These are phyloP conservation scores for Kryptolebias marmoratus DNA, from an alignment of 2,113 vertebrate species.

Conservation along the genomic window DNA sequence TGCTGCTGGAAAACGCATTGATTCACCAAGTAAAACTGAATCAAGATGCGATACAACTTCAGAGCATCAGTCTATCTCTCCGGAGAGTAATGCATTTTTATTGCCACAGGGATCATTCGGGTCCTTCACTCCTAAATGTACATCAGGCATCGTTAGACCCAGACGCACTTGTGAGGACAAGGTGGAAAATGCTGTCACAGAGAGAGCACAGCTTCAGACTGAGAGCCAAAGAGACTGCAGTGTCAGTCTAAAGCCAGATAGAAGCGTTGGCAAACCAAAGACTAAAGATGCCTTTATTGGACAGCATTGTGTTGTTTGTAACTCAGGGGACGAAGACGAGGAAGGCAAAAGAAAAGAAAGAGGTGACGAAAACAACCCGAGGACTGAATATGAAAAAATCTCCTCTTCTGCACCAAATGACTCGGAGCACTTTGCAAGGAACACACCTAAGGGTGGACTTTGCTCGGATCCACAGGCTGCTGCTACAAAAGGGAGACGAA, in stretches of 20 bases:
- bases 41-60: conserved; percentile 38
- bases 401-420: conserved; percentile 33
- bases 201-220: conserved; percentile 28
- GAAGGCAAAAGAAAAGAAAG: conserved; percentile 27
- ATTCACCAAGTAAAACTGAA: conserved; percentile 27
- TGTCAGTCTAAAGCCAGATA: conserved; percentile 29
- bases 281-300: conserved; percentile 56
- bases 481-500: conserved; percentile 63
- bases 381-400: conserved; percentile 39
- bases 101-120: conserved; percentile 80
- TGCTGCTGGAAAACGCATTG: conserved; percentile 15
- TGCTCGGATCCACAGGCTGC: conserved; percentile 59
- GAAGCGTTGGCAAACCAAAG: conserved; percentile 65
- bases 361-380: conserved; percentile 25
- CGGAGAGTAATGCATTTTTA: conserved; percentile 60
- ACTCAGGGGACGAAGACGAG: conserved; percentile 51
- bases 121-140: conserved; percentile 74
- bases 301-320: conserved; percentile 48
- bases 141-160: conserved; percentile 43
- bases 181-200: conserved; percentile 37
- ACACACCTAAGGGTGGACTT: conserved; percentile 40
- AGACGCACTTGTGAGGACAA: conserved; percentile 33
- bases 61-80: conserved; percentile 38
- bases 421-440: conserved; percentile 29
- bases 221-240: conserved; percentile 41